Base-by-base conservation (phyloP, 2,113 vertebrate species). In the Spea bombifrons region DNA sequence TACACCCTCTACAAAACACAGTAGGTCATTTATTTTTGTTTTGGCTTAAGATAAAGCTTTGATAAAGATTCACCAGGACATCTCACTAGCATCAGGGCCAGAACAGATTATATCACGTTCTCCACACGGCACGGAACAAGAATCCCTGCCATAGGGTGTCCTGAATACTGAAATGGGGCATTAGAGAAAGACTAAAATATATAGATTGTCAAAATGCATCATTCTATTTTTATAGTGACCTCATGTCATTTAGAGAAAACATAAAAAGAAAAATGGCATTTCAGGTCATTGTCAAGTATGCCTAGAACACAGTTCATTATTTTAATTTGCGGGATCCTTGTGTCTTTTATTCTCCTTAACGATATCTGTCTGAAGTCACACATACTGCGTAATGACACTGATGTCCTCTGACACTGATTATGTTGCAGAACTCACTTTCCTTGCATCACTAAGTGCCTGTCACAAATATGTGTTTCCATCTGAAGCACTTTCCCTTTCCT, bases 11-110 rank as follows among this genome's bases (percentile, higher is more conserved):
- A 12, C 9, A 59, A 8, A 59, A 8, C 10, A 59, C 55, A 59
- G 4, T 76, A 66, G 44, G 75, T 59, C 52, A 68, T 70, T 70
- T 4, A 61, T 76, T 76, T 76, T 76, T 15, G 66, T 69, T 76
- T 61, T 76, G 66, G 30, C 66, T 66, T 76, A 44, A 70, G 55
- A 30, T 52, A 65, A 66, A 16, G 52, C 52, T 45, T 30, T 76
- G 75, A 76, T 69, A 66, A 59, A 68, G 15, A 76, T 76, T 76
- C 66, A 61, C 53, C 47, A 69, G 66, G 68, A 69, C 75, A 76
- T 61, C 13, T 16, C 66, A 69, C 49, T 57, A 69, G 44, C 61
- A 53, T 76, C 75, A 76, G 53, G 52, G 50, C 65, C 44, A n/a
- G 52, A 15, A 59, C 12, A 66, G 75, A 57, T 57, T 76, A 17